These are phyloP conservation scores for Machimus rusticus DNA, from an alignment of 2,888 invertebrate genomes.

Conservation along the genomic window DNA sequence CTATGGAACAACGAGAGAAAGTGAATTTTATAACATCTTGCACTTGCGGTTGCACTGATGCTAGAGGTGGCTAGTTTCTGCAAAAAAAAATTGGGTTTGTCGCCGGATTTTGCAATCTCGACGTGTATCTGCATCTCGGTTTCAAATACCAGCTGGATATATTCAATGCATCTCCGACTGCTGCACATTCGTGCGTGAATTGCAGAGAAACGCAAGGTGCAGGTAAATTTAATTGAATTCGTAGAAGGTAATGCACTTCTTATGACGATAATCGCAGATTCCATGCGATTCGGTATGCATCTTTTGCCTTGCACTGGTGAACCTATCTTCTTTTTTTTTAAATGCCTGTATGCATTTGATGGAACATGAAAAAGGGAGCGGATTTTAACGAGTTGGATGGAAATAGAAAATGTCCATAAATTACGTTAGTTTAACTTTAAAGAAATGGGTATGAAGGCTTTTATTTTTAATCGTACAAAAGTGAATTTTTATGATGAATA, in stretches of 20 bases:
- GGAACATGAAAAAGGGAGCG: not conserved
- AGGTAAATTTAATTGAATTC: not conserved
- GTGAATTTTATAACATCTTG: slow-evolving; percentile 21
- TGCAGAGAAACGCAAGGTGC: not conserved
- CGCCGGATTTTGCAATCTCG: not conserved
- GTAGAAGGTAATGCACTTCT: not conserved
- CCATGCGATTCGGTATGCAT: not conserved
- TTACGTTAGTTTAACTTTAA: not conserved
- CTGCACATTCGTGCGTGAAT: not conserved
- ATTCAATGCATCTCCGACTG: not conserved
- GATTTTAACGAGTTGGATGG: not conserved
- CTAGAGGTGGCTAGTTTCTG: not conserved
- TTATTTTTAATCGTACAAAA: too few species aligned
- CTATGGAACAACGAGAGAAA: slow-evolving; percentile 1
- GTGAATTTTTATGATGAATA: not conserved
- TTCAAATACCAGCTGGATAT: not conserved
- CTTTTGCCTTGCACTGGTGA: not conserved
- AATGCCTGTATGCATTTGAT: not conserved
- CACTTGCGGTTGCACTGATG: slow-evolving; percentile 4
- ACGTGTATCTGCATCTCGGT: not conserved
- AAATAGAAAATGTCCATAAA: not conserved
- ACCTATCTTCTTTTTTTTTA: not conserved
- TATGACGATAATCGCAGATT: not conserved
- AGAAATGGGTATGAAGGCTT: not conserved
- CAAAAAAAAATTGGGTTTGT: not conserved